Conservation (phyloP, 1,140 invertebrate genomes). For the Hyles euphorbiae region DNA sequence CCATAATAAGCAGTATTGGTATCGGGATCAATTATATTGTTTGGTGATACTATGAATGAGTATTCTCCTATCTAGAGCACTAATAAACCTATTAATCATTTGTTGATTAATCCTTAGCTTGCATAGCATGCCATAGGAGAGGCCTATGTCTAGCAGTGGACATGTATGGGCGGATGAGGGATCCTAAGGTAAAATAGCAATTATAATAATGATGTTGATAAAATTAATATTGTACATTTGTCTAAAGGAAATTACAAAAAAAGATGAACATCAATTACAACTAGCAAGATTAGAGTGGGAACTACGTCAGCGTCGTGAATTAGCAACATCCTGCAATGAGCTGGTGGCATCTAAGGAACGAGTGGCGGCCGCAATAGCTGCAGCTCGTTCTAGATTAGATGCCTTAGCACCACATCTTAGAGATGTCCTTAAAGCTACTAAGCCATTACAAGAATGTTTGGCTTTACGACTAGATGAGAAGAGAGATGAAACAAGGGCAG, state of each 20-base stretch:
- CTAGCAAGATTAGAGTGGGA: constrained; percentile 95
- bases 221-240: constrained; percentile 21
- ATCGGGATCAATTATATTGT: no score
- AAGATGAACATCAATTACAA: constrained; percentile 86
- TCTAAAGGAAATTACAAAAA: constrained; percentile 79
- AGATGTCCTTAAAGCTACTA: constrained; percentile 82
- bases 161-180: no score
- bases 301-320: constrained; percentile 89
- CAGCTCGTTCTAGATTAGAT: constrained; percentile 87
- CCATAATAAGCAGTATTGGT: no score
- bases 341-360: constrained; percentile 86
- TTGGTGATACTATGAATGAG: no score
- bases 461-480: constrained; percentile 87
- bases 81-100: no score
- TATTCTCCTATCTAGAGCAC: no score
- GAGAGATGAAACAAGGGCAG: constrained; percentile 82
- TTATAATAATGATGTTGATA: neutral
- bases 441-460: constrained; percentile 93
- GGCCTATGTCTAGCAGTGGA: no score
- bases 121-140: no score
- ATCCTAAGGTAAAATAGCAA: no score
- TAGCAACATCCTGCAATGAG: constrained; percentile 85
- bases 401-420: constrained; percentile 88
- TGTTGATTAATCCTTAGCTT: no score
- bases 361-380: constrained; percentile 84